phyloP scores from a whole-genome alignment of 2,113 vertebrate genomes.

The Coreoperca whiteheadi region DNA sequence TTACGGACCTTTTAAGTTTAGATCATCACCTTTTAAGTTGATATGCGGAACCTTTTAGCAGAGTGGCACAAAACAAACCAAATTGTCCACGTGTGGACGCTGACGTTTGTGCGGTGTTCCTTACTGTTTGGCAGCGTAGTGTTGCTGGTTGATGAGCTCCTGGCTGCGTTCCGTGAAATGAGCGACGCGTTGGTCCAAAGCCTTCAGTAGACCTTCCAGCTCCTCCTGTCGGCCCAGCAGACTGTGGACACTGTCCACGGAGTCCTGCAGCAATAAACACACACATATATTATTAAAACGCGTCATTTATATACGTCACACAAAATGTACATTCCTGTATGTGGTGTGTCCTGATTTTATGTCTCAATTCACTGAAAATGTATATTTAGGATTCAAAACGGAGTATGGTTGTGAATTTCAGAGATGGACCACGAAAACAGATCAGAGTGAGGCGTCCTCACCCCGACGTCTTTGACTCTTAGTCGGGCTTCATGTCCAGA shows the following conservation, averaged over 20 bases:
- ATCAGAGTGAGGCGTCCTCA: conserved; percentile 59
- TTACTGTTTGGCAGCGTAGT: conserved; percentile 83
- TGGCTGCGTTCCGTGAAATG: conserved; percentile 78
- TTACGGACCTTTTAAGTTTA: no score
- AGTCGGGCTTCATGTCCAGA: conserved; percentile 88
- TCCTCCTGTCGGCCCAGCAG: conserved; percentile 88
- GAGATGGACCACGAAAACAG: not conserved
- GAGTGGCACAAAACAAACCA: no score
- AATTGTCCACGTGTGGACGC: no score
- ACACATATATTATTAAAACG: not conserved
- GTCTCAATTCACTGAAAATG: not conserved
- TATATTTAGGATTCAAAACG: not conserved
- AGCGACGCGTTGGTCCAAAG: conserved; percentile 82
- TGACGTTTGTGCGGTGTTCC: conserved; percentile 11
- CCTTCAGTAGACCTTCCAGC: conserved; percentile 83
- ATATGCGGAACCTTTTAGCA: no score
- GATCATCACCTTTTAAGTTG: no score
- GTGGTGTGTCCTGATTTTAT: no score
- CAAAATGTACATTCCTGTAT: no score
- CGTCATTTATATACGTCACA: no score
- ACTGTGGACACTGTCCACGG: conserved; percentile 83
- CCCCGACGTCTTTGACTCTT: conserved; percentile 85
- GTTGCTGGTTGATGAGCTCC: conserved; percentile 77
- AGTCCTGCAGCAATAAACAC: conserved; percentile 80
- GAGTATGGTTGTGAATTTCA: not conserved